Percentiles rank a stretch among this genome's conserved stretches.
These are phyloP conservation scores for Octopus bimaculoides DNA, from an alignment of 1,140 invertebrate genomes.

Conservation along the genomic window DNA sequence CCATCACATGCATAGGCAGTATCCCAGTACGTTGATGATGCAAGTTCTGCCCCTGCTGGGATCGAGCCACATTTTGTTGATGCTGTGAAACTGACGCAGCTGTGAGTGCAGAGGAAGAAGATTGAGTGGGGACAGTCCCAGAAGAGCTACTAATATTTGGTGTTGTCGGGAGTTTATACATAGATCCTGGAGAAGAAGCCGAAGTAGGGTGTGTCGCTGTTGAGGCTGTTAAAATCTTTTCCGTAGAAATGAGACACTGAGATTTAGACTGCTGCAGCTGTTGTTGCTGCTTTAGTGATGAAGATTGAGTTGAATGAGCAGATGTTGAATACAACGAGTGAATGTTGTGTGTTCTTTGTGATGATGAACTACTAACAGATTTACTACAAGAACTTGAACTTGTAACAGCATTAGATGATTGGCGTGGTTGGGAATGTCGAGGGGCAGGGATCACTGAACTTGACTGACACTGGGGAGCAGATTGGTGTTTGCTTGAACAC, in stretches of 20 bases:
- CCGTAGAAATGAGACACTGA: not conserved
- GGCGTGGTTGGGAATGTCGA: not conserved
- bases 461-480: not conserved
- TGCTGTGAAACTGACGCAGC: not conserved
- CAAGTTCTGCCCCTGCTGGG: not conserved
- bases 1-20: not conserved
- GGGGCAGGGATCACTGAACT: not conserved
- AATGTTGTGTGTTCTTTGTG: not conserved
- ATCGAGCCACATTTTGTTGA: not conserved
- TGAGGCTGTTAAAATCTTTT: not conserved
- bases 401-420: not conserved
- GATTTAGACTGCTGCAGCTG: not conserved
- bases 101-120: not conserved
- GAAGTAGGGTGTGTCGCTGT: not conserved
- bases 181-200: not conserved
- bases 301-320: not conserved
- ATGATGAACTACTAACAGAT: not conserved
- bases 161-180: conserved; percentile 8
- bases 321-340: not conserved
- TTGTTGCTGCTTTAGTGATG: not conserved
- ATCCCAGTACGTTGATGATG: not conserved
- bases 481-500: not conserved
- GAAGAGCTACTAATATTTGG: not conserved
- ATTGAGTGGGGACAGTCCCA: not conserved
- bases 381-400: not conserved